A percentile compares a stretch with the other conserved stretches of the same genome.
phyloP scores from a whole-genome alignment of 1,140 invertebrate genomes.

The Cydia strobilella region DNA sequence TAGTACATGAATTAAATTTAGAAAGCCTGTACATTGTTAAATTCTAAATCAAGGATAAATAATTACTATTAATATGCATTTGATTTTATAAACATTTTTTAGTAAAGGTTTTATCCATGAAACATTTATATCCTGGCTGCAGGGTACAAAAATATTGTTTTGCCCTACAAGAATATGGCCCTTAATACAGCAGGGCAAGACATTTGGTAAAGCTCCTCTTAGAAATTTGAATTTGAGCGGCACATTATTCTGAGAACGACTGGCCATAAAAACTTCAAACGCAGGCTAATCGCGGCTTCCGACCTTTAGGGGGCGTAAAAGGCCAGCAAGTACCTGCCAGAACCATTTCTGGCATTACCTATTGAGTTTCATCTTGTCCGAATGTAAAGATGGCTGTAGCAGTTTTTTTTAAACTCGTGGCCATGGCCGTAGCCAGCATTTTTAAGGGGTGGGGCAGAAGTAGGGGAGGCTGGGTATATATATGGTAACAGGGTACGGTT shows the following conservation, averaged over 20 bases:
- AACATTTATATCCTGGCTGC: background rate
- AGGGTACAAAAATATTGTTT: conserved; percentile 27
- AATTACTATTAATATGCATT: too few species aligned
- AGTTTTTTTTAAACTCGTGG: too few species aligned
- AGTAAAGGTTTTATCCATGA: conserved; percentile 38
- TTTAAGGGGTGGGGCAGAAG: too few species aligned
- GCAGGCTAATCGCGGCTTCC: conserved; percentile 75
- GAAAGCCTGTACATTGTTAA: too few species aligned
- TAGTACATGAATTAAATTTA: background rate
- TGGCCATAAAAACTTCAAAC: conserved; percentile 76
- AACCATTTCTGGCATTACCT: conserved; percentile 57
- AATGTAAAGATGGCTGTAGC: background rate
- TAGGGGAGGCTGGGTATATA: too few species aligned
- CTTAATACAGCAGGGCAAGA: conserved; percentile 45
- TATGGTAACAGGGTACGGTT: too few species aligned
- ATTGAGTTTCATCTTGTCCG: conserved; percentile 14
- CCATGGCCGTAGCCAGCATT: too few species aligned
- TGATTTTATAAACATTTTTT: too few species aligned
- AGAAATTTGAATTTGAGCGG: conserved; percentile 74
- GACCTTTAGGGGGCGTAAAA: conserved; percentile 67
- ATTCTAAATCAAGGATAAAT: too few species aligned
- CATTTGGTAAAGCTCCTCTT: conserved; percentile 58
- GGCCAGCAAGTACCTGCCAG: conserved; percentile 59
- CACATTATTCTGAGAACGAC: conserved; percentile 73
- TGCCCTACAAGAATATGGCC: background rate